These are phyloP conservation scores for Chalcis sispes DNA, from an alignment of 2,888 invertebrate species.

Conservation along the genomic window DNA sequence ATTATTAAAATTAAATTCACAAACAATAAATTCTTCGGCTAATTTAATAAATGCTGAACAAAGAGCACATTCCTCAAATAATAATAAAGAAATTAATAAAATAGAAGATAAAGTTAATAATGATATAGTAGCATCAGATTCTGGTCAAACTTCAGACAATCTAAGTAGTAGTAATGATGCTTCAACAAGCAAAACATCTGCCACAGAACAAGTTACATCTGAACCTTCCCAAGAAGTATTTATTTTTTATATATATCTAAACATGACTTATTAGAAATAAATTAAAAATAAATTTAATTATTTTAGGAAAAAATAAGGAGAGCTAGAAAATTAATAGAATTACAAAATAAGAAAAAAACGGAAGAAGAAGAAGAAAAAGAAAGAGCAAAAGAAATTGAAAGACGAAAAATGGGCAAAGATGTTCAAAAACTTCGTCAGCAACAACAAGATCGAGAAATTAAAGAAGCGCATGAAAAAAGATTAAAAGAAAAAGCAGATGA, in stretches of 20 bases:
- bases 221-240: slow-evolving; percentile 53
- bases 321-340: slow-evolving; percentile 83
- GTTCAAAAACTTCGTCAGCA: slow-evolving; percentile 83
- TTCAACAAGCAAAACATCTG: slow-evolving; percentile 5
- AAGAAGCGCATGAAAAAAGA: slow-evolving; percentile 84
- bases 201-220: slow-evolving; percentile 10
- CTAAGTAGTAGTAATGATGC: slow-evolving; percentile 4
- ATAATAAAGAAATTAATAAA: slow-evolving; percentile 21
- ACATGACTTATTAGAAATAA: not conserved
- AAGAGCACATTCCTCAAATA: slow-evolving; percentile 49
- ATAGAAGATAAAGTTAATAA: slow-evolving; percentile 2
- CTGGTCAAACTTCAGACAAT: slow-evolving; percentile 1
- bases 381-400: slow-evolving; percentile 82
- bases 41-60: slow-evolving; percentile 68
- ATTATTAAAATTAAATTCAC: slow-evolving; percentile 78
- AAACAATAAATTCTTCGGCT: slow-evolving; percentile 58
- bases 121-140: not conserved
- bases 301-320: slow-evolving; percentile 80
- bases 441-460: slow-evolving; percentile 87
- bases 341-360: slow-evolving; percentile 77
- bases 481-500: slow-evolving; percentile 87
- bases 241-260: not conserved
- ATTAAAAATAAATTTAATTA: not conserved
- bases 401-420: slow-evolving; percentile 85
- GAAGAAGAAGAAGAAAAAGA: slow-evolving; percentile 83